These are phyloP conservation scores for Nipponia nippon DNA, from an alignment of 2,113 vertebrate species.

Conservation along the genomic window DNA sequence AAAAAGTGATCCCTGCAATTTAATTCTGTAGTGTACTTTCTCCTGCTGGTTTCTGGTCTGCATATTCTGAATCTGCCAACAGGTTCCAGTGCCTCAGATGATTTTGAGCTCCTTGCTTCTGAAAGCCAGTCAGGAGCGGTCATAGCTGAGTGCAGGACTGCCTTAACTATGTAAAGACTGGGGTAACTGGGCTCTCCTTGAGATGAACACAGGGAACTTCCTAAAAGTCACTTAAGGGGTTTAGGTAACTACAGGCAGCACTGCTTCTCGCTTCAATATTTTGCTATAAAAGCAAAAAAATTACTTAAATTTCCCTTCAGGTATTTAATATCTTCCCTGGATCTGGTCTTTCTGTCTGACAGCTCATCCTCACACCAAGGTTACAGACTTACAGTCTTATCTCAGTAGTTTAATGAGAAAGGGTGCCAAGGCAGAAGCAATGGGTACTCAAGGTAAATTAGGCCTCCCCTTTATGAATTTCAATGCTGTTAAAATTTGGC, in stretches of 20 bases:
- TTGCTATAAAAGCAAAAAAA: neutral
- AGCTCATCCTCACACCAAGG: neutral
- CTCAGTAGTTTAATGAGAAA: neutral
- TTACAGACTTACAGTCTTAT: neutral
- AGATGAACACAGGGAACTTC: neutral
- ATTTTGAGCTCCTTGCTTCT: neutral
- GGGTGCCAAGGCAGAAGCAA: neutral
- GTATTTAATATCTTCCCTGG: neutral
- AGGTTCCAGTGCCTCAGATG: neutral
- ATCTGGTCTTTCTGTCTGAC: neutral
- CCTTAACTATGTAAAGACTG: neutral
- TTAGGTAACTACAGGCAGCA: neutral
- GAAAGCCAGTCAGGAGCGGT: neutral
- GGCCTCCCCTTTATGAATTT: neutral
- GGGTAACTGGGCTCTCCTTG: neutral
- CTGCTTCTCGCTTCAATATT: neutral
- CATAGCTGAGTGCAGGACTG: neutral
- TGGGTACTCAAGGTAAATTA: neutral
- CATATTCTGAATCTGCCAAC: neutral
- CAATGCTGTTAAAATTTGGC: neutral
- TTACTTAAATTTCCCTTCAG: neutral
- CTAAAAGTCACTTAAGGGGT: neutral
- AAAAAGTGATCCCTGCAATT: neutral
- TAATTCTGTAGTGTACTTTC: neutral
- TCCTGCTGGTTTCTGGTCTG: neutral